Evolutionary conservation across 2,888 invertebrate genomes (phyloP).

Genomic region (Drosophila vallismaia): DNA sequence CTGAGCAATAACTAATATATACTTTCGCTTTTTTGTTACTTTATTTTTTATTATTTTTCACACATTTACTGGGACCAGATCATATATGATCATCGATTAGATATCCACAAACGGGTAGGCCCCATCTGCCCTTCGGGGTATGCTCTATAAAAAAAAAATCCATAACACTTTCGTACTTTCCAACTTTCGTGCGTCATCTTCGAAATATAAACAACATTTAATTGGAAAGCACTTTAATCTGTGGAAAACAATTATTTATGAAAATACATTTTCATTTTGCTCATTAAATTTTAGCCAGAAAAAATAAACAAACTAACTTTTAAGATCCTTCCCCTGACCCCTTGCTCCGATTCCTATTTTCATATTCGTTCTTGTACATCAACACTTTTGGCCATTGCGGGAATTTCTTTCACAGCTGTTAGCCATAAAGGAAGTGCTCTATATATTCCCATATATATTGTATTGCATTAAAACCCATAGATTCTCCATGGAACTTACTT

Average conservation of each 20-base stretch:
- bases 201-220: slow-evolving; percentile 56
- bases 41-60: slow-evolving; percentile 28
- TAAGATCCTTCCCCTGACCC: not conserved
- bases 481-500: slow-evolving; percentile 45
- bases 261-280: slow-evolving; percentile 52
- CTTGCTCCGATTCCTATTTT: slow-evolving; percentile 48
- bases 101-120: slow-evolving; percentile 82
- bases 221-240: slow-evolving; percentile 42
- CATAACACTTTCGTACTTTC: not conserved
- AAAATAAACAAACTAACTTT: slow-evolving; percentile 30
- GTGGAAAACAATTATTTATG: slow-evolving; percentile 38
- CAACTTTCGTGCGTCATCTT: slow-evolving; percentile 58
- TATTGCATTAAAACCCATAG: slow-evolving; percentile 35
- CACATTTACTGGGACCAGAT: slow-evolving; percentile 64
- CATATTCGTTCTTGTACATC: slow-evolving; percentile 53
- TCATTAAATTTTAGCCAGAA: slow-evolving; percentile 50
- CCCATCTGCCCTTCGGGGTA: slow-evolving; percentile 63
- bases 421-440: slow-evolving; percentile 69
- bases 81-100: slow-evolving; percentile 80
- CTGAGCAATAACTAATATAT: slow-evolving; percentile 42
- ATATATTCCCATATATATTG: slow-evolving; percentile 36
- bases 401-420: slow-evolving; percentile 58
- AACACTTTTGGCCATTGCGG: slow-evolving; percentile 48
- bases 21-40: slow-evolving; percentile 42
- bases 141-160: slow-evolving; percentile 19